Evolutionary conservation across 2,888 invertebrate genomes (phyloP), one percentile per base, ranked within the genome.

Genomic region (Pandemis corylana): DNA sequence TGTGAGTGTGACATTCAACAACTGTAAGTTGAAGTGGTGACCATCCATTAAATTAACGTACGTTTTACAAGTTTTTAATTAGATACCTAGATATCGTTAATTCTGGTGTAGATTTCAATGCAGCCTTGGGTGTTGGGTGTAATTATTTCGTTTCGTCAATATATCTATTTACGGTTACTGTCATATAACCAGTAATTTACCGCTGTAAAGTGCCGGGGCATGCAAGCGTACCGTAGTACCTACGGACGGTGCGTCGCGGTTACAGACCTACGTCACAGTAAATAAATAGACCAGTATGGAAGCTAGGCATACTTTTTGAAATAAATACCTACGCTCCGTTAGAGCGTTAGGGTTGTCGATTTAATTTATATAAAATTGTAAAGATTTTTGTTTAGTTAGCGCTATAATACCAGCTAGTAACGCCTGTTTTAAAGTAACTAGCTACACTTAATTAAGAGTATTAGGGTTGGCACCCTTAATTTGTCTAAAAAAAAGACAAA

Each of bases 101-200:
- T 65, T 65, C 10, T 36, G 56, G 71, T 71, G 44, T 65, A 28
- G 56, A 56, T 71, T 56, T 65, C 71, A 65, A 20, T 28, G 51
- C 56, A 42, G 59, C 15, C 42, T 42, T n/a, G n/a, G 20, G 42
- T 10, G 49, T 12, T 49, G 5, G 53, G 9, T 20, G 15, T 56
- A 56, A 56, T 56, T 56, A 56, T 68, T 56, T 59, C 9, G 28
- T 68, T 68, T 61, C 46, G 68, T 28, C 46, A 20, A 46, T 44
- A 36, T n/a, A 9, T 20, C 20, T 68, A 68, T 13, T 46, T 46
- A 41, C 56, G 15, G 36, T 44, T 42, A 68, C 59, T 1, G 46
- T 10, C 9, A 62, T 41, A 9, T 28, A 59, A 46, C 61, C 12
- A 20, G 62, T 62, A 70, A 63, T 70, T 70, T 63, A 12, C 62